These are phyloP conservation scores for Halocaridina rubra DNA, from an alignment of 2,888 invertebrate species.

Conservation along the genomic window DNA sequence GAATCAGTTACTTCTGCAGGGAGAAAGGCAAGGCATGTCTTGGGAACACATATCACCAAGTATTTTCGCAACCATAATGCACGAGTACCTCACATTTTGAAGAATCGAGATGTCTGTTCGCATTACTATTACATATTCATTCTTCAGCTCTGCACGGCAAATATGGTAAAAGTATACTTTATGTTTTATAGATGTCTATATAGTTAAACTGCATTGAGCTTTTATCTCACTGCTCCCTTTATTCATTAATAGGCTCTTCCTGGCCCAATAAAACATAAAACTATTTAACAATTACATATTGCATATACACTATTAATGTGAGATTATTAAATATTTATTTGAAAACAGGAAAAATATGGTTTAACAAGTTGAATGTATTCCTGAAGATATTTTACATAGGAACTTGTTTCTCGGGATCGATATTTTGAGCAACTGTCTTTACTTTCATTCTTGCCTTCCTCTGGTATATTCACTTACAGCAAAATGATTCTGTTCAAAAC, in stretches of 20 bases:
- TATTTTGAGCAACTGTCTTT: too few relatives aligned
- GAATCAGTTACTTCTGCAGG: slow-evolving; percentile 70
- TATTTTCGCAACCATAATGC: slow-evolving; percentile 66
- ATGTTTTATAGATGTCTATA: too few relatives aligned
- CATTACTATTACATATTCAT: slow-evolving; percentile 70
- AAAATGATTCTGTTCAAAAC: too few relatives aligned
- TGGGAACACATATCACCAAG: slow-evolving; percentile 60
- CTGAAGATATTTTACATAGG: too few relatives aligned
- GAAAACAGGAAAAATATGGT: too few relatives aligned
- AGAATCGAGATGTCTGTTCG: slow-evolving; percentile 70
- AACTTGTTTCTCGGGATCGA: too few relatives aligned
- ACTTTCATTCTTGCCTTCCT: too few relatives aligned
- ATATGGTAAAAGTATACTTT: slow-evolving; percentile 65
- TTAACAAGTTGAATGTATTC: too few relatives aligned
- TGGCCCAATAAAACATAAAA: slow-evolving; percentile 15
- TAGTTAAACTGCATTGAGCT: slow-evolving; percentile 69
- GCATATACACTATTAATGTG: too few relatives aligned
- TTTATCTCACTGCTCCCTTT: slow-evolving; percentile 44
- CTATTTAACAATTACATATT: background rate
- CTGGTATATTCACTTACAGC: too few relatives aligned
- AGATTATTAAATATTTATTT: too few relatives aligned
- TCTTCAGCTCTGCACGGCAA: slow-evolving; percentile 66
- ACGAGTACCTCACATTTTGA: slow-evolving; percentile 70
- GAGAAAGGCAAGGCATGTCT: slow-evolving; percentile 62
- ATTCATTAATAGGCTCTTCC: slow-evolving; percentile 45